Base-by-base conservation (phyloP, 2,888 invertebrate species). In the Esperia sulphurella region DNA sequence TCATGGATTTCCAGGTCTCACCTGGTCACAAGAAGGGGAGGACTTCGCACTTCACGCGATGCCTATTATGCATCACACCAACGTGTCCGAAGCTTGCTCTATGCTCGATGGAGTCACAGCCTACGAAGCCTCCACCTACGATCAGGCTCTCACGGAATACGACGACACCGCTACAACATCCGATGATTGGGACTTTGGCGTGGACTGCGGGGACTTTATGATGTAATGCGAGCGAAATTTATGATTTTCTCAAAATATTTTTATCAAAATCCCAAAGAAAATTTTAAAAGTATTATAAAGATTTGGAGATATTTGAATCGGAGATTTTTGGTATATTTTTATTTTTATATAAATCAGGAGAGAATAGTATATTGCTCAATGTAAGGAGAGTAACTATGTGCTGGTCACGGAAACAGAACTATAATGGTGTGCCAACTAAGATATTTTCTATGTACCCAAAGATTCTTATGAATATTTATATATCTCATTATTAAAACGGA, bases 141-240 rank as follows among this genome's bases (percentile, higher is more conserved):
- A 92, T 49, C 92, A 93, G 53, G 92, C 93, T 0, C 80, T 92
- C 6, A 92, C 92, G 0, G 92, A 92, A 47, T 84, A 92, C 50
- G 91, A 91, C 48, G 92, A 92, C 57, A 77, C 83, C 0, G 84
- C 75, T 13, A 76, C 79, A 42, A 79, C 90, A 0, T 90, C 91
- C 0, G 92, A 93, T 61, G 93, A 94, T 61, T 94, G 93, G 84
- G 94, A 94, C 71, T 91, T 92, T 52, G 93, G 93, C 40, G 92
- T 94, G 54, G 94, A 94, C 71, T 94, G 94, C 69, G 94, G 94
- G 0, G 94, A 93, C 64, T 93, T 93, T 68, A 92, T 93, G 90
- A 93, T 93, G 90, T 93, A 92, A 75, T 21, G 21, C 21, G 63
- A 44, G 8, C 13, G n/a, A 29, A 5, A 35, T 35, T 21, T 35